Percentiles rank a stretch among this genome's conserved stretches.
Conservation (phyloP, 2,888 invertebrate species). For the Linyphia triangularis region DNA sequence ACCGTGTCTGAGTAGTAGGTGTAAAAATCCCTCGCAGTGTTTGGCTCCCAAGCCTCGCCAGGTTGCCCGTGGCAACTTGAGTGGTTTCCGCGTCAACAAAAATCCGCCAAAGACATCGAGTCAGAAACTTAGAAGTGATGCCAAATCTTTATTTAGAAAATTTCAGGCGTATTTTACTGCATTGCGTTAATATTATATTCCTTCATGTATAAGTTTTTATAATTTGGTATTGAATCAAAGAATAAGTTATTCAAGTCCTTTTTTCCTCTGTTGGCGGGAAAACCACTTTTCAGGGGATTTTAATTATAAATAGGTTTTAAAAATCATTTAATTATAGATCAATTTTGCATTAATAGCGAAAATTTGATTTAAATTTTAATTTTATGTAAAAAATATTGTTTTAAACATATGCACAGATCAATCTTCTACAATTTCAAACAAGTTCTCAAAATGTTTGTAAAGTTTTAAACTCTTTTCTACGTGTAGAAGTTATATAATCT, state of each 20-base stretch:
- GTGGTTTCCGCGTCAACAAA: conserved; percentile 36
- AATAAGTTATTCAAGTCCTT: background rate
- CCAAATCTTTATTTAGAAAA: conserved; percentile 66
- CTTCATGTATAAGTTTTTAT: no score
- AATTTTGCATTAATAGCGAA: no score
- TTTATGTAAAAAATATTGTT: no score
- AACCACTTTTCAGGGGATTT: background rate
- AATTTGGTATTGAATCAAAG: background rate
- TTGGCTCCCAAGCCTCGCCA: conserved; percentile 12
- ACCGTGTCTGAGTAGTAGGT: conserved; percentile 17
- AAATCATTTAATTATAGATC: no score
- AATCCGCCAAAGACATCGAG: conserved; percentile 26
- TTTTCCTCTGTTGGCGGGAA: background rate
- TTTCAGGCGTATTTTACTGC: background rate
- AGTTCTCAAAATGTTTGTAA: no score
- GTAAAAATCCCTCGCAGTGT: conserved; percentile 39
- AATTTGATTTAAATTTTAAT: no score
- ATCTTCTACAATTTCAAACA: no score
- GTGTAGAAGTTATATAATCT: no score
- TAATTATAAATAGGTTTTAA: no score
- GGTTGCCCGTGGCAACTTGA: conserved; percentile 49
- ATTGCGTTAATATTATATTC: conserved; percentile 4
- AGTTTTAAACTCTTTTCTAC: no score
- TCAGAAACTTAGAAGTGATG: conserved; percentile 21
- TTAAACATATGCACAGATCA: no score